Percentiles rank a stretch among this genome's conserved stretches.
phyloP scores from a whole-genome alignment of 2,888 invertebrate genomes.

The Prosapia bicincta region DNA sequence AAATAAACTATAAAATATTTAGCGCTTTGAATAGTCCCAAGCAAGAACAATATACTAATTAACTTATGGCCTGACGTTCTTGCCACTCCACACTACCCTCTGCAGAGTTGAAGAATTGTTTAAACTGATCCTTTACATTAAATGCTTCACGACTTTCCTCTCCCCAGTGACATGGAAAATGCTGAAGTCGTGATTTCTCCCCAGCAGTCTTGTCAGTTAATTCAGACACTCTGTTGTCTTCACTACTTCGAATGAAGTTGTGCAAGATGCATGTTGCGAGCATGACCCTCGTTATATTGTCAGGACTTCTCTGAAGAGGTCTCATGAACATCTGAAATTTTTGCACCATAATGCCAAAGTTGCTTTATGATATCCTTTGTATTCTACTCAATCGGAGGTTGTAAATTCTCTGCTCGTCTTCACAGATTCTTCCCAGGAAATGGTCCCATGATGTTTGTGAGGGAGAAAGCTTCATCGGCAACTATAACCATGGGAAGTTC shows the following conservation, averaged over 20 bases:
- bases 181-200: slow-evolving; percentile 8
- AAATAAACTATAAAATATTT: slow-evolving; percentile 2
- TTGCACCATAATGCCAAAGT: slow-evolving; percentile 25
- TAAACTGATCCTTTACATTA: slow-evolving; percentile 2
- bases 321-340: slow-evolving; percentile 17
- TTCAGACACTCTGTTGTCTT: slow-evolving; percentile 6
- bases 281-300: slow-evolving; percentile 8
- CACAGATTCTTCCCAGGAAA: slow-evolving; percentile 18
- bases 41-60: background rate
- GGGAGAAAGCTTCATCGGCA: slow-evolving; percentile 21
- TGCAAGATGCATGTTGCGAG: slow-evolving; percentile 9
- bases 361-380: slow-evolving; percentile 23
- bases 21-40: slow-evolving; percentile 3
- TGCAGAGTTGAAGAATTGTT: slow-evolving; percentile 15
- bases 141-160: slow-evolving; percentile 8
- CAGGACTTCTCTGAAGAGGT: slow-evolving; percentile 14
- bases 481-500: slow-evolving; percentile 17
- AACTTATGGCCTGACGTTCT: slow-evolving; percentile 8
- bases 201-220: slow-evolving; percentile 3
- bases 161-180: slow-evolving; percentile 8
- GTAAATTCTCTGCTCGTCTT: slow-evolving; percentile 15
- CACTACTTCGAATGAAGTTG: slow-evolving; percentile 7
- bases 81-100: slow-evolving; percentile 17
- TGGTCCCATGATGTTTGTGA: slow-evolving; percentile 21
- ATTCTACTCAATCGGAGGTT: slow-evolving; percentile 27